phyloP scores from a whole-genome alignment of 2,888 invertebrate genomes.

The Nemoura dubitans region DNA sequence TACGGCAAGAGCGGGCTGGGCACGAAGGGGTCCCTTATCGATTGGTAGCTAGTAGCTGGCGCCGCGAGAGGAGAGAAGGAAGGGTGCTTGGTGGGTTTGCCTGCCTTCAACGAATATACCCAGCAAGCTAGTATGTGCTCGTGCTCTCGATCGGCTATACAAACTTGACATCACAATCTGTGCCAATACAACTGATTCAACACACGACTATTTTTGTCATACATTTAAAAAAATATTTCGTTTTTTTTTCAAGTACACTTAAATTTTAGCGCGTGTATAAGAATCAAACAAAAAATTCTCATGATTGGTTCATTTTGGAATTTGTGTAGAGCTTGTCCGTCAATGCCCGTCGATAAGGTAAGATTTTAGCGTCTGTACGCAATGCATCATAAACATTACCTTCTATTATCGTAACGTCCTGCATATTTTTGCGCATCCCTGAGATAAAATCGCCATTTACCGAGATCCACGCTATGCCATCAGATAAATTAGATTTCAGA shows the following conservation, averaged over 20 bases:
- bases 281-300: constrained; percentile 54
- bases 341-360: constrained; percentile 97
- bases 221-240: constrained; percentile 13
- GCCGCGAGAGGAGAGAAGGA: not conserved
- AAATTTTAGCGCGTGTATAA: constrained; percentile 32
- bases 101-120: not conserved
- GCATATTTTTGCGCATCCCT: not conserved
- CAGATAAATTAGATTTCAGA: not conserved
- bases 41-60: constrained; percentile 15
- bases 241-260: not conserved
- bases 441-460: not conserved
- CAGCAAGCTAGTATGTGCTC: constrained; percentile 34
- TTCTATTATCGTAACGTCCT: not conserved
- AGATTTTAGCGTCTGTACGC: constrained; percentile 55
- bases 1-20: constrained; percentile 7
- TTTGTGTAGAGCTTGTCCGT: constrained; percentile 95
- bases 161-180: constrained; percentile 14
- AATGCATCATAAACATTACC: constrained; percentile 20
- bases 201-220: not conserved
- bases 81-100: not conserved
- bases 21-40: constrained; percentile 36
- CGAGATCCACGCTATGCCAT: not conserved
- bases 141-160: not conserved
- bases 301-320: constrained; percentile 99
- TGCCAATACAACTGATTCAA: constrained; percentile 1